Conservation (phyloP, 2,113 vertebrate genomes). For the Gulo gulo region DNA sequence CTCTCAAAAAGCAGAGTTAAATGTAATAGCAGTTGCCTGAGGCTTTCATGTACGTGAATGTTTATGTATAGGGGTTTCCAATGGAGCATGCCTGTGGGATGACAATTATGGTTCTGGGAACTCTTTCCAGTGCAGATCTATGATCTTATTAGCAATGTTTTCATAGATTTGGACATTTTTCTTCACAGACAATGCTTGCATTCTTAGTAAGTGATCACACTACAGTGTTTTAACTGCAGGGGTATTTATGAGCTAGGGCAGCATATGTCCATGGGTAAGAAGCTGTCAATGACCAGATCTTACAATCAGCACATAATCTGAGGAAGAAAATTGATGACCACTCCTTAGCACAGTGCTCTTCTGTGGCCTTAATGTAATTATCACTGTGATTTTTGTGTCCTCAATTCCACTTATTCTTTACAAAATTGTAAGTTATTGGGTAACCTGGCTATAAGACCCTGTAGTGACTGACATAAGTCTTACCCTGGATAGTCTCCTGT, state of each 20-base stretch:
- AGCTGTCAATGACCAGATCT: background rate
- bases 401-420: slow-evolving; percentile 23
- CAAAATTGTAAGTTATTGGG: background rate
- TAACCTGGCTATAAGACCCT: background rate
- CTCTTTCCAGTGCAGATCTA: background rate
- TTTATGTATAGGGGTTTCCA: background rate
- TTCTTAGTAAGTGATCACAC: background rate
- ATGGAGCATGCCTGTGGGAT: background rate
- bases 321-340: background rate
- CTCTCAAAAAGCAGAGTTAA: background rate
- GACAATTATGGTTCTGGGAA: background rate
- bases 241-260: background rate
- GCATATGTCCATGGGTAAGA: background rate
- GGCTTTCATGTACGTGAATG: background rate
- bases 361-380: background rate
- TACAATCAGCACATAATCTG: background rate
- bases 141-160: background rate
- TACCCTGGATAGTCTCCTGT: background rate
- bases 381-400: background rate
- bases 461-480: background rate
- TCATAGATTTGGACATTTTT: background rate
- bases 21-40: background rate
- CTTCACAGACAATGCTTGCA: background rate
- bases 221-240: background rate
- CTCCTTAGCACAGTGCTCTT: background rate